phyloP scores from a whole-genome alignment of 2,797 vertebrate genomes.

The Sebastes hopkinsi region DNA sequence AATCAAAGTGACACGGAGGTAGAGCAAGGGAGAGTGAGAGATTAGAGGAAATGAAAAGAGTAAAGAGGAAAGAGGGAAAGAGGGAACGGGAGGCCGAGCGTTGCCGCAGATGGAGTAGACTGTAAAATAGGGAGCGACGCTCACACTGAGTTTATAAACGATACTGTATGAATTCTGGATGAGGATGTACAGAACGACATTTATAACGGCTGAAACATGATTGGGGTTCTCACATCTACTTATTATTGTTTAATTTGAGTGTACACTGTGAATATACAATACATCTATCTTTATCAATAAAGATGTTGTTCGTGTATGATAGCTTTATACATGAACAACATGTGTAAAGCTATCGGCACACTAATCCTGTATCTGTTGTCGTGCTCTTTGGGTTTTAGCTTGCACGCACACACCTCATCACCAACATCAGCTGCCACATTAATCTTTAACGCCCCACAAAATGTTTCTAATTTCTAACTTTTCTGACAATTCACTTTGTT shows the following conservation, averaged over 20 bases:
- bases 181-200: constrained; percentile 22
- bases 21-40: constrained; percentile 78
- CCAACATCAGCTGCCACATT: not conserved
- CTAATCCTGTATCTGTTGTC: not conserved
- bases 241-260: not conserved
- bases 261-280: not conserved
- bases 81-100: constrained; percentile 70
- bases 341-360: not conserved
- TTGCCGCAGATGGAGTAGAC: constrained; percentile 73
- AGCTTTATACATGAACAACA: not conserved
- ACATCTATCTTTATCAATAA: not conserved
- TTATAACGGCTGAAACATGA: not conserved
- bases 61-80: constrained; percentile 82
- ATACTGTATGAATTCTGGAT: constrained; percentile 56
- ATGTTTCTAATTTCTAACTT: not conserved
- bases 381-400: not conserved
- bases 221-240: not conserved
- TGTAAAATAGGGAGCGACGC: constrained; percentile 72
- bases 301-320: too few relatives aligned
- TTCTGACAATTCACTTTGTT: not conserved
- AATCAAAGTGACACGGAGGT: constrained; percentile 84
- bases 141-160: constrained; percentile 48
- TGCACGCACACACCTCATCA: not conserved
- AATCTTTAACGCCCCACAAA: not conserved
- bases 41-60: constrained; percentile 87